A percentile compares a stretch with the other conserved stretches of the same genome.
Evolutionary conservation across 2,113 vertebrate genomes (phyloP).

Genomic region (Atrichornis clamosus): DNA sequence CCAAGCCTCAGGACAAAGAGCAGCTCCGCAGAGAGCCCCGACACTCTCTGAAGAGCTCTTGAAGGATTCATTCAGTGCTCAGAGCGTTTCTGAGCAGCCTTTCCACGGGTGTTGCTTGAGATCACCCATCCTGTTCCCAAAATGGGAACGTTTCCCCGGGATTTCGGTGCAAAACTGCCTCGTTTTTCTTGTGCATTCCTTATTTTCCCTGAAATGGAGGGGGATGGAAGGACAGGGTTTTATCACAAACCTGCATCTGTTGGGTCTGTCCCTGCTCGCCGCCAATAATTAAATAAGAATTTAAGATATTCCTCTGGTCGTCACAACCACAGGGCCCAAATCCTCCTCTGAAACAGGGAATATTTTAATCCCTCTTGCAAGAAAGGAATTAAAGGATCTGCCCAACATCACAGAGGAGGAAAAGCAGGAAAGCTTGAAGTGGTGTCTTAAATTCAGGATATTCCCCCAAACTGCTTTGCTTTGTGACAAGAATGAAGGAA

Average conservation of each 20-base stretch:
- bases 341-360: not conserved
- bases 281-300: not conserved
- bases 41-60: not conserved
- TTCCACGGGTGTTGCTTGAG: not conserved
- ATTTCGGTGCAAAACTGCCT: not conserved
- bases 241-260: not conserved
- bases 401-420: not conserved
- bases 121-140: not conserved
- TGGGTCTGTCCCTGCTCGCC: not conserved
- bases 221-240: fast-evolving
- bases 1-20: not conserved
- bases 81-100: not conserved
- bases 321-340: not conserved
- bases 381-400: no score
- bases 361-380: not conserved
- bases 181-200: not conserved
- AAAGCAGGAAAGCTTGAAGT: not conserved
- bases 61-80: not conserved
- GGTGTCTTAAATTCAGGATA: not conserved
- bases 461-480: not conserved
- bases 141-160: not conserved
- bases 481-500: not conserved
- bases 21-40: not conserved
- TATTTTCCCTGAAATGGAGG: not conserved
- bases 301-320: not conserved